Base-by-base conservation (phyloP, 2,113 vertebrate species). In the Myotis brandtii region DNA sequence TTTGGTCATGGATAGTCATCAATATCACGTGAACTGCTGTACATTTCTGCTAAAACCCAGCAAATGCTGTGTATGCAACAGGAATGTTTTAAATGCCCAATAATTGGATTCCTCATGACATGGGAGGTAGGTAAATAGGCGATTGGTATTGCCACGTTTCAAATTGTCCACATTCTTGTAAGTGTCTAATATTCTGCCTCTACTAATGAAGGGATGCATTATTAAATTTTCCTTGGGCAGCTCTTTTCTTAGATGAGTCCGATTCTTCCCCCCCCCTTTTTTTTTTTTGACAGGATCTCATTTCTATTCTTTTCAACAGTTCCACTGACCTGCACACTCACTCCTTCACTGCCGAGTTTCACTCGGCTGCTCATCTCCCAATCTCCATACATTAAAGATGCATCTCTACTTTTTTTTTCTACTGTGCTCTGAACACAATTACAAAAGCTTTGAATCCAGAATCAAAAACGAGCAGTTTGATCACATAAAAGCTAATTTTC, bases 401-500 rank as follows among this genome's bases (percentile, higher is more conserved):
- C 52, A 86, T 89, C 95, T 95, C 86, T 66, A 70, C 54, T 64
- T 95, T 92, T 80, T 91, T 73, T 89, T 64, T 50, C 64, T 18
- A 95, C 86, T 83, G 50, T 79, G n/a, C 91, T 97, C 87, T 97
- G 96, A 95, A 95, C 93, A 95, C 95, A 97, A 96, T 96, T 97
- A 95, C 56, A 97, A 95, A 96, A 96, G 94, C 95, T 96, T 97
- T 96, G 96, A 95, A 96, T 96, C 62, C 43, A 56, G 76, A 95
- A 96, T 96, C 88, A 97, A 96, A 97, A 94, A 93, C 4, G 30
- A 96, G 27, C 14, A 40, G 88, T 97, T 97, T 97, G 96, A 97
- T 97, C 95, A 91, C 79, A 93, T 95, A 86, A 96, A 97, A 98
- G 95, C 97, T 97, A 94, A 95, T 97, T 97, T 96, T 96, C 95